Evolutionary conservation across 1,140 invertebrate species (phyloP).

Genomic region (Drosophila subpulchrella): DNA sequence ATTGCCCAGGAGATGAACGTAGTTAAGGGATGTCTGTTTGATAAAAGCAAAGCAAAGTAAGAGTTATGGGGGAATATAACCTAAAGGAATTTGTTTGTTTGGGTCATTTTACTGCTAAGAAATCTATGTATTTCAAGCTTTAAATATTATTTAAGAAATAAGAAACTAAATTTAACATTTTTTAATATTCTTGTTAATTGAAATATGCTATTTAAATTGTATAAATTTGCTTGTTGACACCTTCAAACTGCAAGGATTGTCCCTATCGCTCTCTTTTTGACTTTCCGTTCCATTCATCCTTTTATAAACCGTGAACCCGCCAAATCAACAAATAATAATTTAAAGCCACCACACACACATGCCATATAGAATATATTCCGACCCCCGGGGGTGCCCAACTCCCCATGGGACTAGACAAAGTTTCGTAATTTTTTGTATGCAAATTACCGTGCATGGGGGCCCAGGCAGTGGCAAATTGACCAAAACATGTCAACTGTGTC

Average conservation of each 20-base stretch:
- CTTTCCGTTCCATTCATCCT: not conserved
- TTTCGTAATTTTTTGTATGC: conserved; percentile 47
- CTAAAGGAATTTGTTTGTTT: conserved; percentile 16
- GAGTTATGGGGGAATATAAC: conserved; percentile 23
- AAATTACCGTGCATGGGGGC: conserved; percentile 43
- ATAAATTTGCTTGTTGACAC: no score
- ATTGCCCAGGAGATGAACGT: conserved; percentile 37
- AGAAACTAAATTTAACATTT: no score
- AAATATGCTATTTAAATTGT: no score
- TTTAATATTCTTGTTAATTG: no score
- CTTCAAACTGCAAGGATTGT: not conserved
- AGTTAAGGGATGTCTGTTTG: conserved; percentile 17
- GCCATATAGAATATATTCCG: conserved; percentile 12
- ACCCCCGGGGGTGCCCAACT: conserved; percentile 4
- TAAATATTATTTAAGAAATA: not conserved
- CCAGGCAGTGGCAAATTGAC: conserved; percentile 24
- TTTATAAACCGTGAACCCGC: conserved; percentile 9
- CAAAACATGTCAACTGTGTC: conserved; percentile 44
- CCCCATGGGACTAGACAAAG: conserved; percentile 29
- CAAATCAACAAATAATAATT: conserved; percentile 58
- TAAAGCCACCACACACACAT: conserved; percentile 34
- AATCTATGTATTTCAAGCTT: not conserved
- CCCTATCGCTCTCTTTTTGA: not conserved
- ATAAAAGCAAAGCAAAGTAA: conserved; percentile 3
- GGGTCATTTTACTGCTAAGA: not conserved